Evolutionary conservation across 2,113 vertebrate species (phyloP), one percentile per base, ranked within the genome.

Genomic region (Nerophis ophidion): DNA sequence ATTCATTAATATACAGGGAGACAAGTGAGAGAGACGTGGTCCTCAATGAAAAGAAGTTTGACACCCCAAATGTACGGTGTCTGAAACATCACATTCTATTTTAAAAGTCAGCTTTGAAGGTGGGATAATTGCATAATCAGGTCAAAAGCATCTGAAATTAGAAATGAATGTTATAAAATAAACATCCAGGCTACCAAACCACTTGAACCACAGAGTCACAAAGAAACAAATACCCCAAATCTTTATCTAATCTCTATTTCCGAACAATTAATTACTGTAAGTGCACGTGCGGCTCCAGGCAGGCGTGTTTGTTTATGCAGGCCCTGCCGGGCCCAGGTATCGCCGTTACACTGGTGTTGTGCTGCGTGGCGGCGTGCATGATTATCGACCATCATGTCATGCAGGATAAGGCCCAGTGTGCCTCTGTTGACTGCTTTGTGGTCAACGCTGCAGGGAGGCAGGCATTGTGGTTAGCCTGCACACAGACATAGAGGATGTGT

Each of bases 371-470:
- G 85, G 84, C 84, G 77, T 84, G 83, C 71, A 82, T 84, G 82
- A 88, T 84, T 84, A 93, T 93, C 60, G 91, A 93, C 87, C 83
- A 48, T 36, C 0, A 82, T 93, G 89, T 92, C 87, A 88, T 87
- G 79, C 87, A 86, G 85, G 87, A 87, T 87, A 78, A 83, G 76
- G 88, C 89, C 84, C 80, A 77, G 80, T 86, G 84, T 84, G 89
- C 83, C 90, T 90, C 88, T 89, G 82, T 91, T 91, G 91, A 90
- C 91, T 91, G 83, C 75, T 92, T 81, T 93, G 92, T 76, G 91
- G 92, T 92, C 89, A 83, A 87, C 84, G 80, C 84, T 90, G 89
- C 88, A 91, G 90, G 89, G 65, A 65, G 59, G 57, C 70, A 83
- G 84, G 82, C 40, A 65, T 85, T 92, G 91, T 81, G 88, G 84